phyloP scores from a whole-genome alignment of 2,797 vertebrate genomes.

The Sebastolobus alascanus region DNA sequence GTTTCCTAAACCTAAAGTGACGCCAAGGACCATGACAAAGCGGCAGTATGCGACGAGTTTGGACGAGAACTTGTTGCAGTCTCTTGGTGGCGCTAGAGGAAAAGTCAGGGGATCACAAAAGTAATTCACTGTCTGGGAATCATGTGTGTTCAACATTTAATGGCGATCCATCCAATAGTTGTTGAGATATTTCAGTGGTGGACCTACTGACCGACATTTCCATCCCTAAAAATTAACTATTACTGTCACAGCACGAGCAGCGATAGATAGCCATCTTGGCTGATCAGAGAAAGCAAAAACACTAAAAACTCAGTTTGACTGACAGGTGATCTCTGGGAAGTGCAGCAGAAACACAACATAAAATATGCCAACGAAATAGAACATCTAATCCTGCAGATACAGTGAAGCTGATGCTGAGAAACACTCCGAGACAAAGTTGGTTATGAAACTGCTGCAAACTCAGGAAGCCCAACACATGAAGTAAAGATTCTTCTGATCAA shows the following conservation, averaged over 20 bases:
- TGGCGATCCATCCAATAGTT: neutral
- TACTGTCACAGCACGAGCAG: neutral
- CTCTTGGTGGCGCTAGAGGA: too few species aligned
- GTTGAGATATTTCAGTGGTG: neutral
- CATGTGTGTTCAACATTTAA: too few species aligned
- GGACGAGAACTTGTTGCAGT: too few species aligned
- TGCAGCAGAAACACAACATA: neutral
- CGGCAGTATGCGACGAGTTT: too few species aligned
- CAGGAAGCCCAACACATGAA: neutral
- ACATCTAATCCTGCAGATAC: neutral
- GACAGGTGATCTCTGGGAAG: neutral
- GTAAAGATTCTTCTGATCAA: conserved; percentile 36
- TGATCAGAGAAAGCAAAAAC: neutral
- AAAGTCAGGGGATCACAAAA: neutral
- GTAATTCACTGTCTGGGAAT: too few species aligned
- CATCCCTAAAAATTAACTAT: neutral
- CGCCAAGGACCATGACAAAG: too few species aligned
- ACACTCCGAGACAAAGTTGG: conserved; percentile 1
- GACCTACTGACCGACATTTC: neutral
- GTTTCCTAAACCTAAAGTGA: too few species aligned
- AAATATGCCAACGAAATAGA: neutral
- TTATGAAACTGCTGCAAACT: conserved; percentile 30
- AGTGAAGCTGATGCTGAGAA: neutral
- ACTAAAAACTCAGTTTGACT: neutral
- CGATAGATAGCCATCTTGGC: neutral